phyloP scores from a whole-genome alignment of 2,888 invertebrate genomes.

The Scelioninae gen. 2 region DNA sequence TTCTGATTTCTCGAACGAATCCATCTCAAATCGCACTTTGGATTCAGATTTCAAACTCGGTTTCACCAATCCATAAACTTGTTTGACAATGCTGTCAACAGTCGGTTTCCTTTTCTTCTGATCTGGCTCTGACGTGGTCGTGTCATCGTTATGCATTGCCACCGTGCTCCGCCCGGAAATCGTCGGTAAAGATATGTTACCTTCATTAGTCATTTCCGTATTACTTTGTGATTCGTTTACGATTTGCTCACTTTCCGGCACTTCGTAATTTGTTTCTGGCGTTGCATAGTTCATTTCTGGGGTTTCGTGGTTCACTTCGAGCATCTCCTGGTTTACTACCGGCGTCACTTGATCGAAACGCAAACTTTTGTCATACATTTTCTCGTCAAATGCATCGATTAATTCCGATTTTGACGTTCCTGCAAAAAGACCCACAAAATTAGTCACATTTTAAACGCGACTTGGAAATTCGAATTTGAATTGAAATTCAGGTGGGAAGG shows the following conservation, averaged over 20 bases:
- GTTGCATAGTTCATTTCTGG: conserved; percentile 66
- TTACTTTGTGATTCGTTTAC: conserved; percentile 59
- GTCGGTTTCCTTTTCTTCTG: conserved; percentile 59
- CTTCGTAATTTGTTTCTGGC: conserved; percentile 66
- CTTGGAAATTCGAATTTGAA: too few relatives aligned
- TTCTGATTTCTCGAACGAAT: conserved; percentile 62
- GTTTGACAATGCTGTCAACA: conserved; percentile 65
- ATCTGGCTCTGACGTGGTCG: neutral
- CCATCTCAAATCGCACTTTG: conserved; percentile 40
- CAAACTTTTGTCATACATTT: conserved; percentile 47
- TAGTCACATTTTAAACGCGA: too few relatives aligned
- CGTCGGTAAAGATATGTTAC: conserved; percentile 14
- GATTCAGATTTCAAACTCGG: conserved; percentile 58
- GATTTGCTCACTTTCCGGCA: conserved; percentile 59
- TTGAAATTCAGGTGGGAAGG: too few relatives aligned
- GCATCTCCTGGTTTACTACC: conserved; percentile 62
- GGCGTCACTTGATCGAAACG: conserved; percentile 46
- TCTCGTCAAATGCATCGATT: conserved; percentile 9
- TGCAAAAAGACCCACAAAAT: neutral
- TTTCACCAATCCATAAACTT: conserved; percentile 65
- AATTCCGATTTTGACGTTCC: conserved; percentile 12
- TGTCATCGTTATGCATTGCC: conserved; percentile 12
- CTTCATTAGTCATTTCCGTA: conserved; percentile 49
- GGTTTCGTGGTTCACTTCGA: conserved; percentile 67
- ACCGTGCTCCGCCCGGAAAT: conserved; percentile 5